phyloP scores from a whole-genome alignment of 2,888 invertebrate genomes.

The Eutolmus rufibarbis region DNA sequence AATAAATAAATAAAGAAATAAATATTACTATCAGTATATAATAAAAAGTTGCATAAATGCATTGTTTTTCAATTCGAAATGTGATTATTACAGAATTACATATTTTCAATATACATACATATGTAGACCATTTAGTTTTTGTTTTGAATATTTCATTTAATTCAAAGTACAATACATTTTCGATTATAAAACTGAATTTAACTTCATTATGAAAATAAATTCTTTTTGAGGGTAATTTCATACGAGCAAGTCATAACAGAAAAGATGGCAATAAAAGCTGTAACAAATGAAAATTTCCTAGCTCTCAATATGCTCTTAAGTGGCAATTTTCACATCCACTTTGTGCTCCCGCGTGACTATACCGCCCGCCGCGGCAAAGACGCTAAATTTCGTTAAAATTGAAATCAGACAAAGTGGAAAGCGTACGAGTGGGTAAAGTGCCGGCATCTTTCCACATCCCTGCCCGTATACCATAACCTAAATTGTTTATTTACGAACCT shows the following conservation, averaged over 20 bases:
- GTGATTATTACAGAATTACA: too few species aligned
- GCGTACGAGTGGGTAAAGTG: slow-evolving; percentile 32
- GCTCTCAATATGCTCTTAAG: slow-evolving; percentile 5
- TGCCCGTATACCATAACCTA: slow-evolving; percentile 25
- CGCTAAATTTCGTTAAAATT: slow-evolving; percentile 34
- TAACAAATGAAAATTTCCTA: background rate
- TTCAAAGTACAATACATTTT: too few species aligned
- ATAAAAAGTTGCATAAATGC: too few species aligned
- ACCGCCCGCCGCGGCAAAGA: background rate
- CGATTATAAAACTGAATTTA: too few species aligned
- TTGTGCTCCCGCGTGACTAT: background rate
- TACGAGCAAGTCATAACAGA: background rate
- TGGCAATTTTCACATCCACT: slow-evolving; percentile 37
- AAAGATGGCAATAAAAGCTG: background rate
- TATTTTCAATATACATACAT: too few species aligned
- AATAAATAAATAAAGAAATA: too few species aligned
- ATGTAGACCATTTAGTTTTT: too few species aligned
- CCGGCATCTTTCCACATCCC: slow-evolving; percentile 3
- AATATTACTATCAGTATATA: too few species aligned
- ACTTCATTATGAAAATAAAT: too few species aligned
- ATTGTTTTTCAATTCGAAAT: too few species aligned
- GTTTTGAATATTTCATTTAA: too few species aligned
- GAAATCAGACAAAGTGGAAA: slow-evolving; percentile 39
- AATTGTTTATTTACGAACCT: slow-evolving; percentile 42
- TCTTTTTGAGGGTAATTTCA: background rate